Evolutionary conservation across 2,113 vertebrate genomes (phyloP).

Genomic region (Pogonocichla stellata): DNA sequence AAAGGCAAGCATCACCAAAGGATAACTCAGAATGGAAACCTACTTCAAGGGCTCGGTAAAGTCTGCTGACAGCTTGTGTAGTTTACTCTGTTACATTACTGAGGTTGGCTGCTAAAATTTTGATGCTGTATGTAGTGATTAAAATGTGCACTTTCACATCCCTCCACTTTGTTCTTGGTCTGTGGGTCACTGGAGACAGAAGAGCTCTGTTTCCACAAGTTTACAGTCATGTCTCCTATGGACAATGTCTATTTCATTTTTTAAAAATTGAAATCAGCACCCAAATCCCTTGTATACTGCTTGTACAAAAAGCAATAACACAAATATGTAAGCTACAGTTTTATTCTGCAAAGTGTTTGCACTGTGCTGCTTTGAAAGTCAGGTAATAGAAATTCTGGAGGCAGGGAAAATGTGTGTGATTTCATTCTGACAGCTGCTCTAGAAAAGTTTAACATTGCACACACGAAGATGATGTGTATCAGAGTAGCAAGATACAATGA

Average conservation of each 20-base stretch:
- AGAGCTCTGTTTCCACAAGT: background rate
- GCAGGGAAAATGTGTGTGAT: background rate
- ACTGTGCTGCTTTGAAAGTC: background rate
- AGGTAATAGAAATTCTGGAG: background rate
- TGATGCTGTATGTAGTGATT: background rate
- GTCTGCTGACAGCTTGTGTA: background rate
- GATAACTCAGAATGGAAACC: background rate
- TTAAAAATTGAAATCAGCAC: background rate
- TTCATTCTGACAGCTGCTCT: background rate
- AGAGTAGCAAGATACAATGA: background rate
- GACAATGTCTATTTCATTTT: background rate
- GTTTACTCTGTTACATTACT: background rate
- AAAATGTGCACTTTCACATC: background rate
- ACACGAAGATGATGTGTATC: background rate
- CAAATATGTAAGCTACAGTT: background rate
- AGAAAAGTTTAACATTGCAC: background rate
- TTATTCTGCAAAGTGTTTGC: background rate
- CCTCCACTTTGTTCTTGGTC: background rate
- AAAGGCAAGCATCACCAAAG: background rate
- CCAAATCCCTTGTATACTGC: background rate
- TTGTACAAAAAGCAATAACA: background rate
- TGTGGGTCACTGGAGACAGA: background rate
- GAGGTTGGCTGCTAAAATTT: background rate
- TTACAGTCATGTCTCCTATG: background rate
- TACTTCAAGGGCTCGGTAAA: fast-evolving